phyloP scores from a whole-genome alignment of 92 coral and sea anemone genomes.

The Epizoanthus illoricatus region DNA sequence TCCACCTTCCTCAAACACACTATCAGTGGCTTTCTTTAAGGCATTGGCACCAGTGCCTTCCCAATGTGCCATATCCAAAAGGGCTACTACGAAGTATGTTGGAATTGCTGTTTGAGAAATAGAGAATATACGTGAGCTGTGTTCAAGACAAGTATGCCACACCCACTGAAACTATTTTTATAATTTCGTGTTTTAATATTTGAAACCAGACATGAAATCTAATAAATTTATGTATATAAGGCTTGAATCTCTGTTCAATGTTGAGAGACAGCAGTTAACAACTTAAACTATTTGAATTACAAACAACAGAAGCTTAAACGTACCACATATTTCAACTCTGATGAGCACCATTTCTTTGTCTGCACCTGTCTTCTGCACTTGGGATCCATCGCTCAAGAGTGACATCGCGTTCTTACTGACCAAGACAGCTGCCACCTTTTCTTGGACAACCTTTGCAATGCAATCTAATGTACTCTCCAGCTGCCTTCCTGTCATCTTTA shows the following conservation, averaged over 20 bases:
- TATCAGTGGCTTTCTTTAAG: background rate
- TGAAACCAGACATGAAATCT: too few species aligned
- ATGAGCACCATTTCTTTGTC: conserved; percentile 41
- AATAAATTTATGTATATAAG: too few species aligned
- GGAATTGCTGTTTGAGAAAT: conserved; percentile 9
- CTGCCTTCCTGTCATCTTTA: conserved; percentile 39
- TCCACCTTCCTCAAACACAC: background rate
- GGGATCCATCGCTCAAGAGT: conserved; percentile 31
- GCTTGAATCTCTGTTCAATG: too few species aligned
- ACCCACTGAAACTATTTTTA: too few species aligned
- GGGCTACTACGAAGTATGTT: conserved; percentile 25
- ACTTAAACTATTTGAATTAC: too few species aligned
- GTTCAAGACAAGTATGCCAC: too few species aligned
- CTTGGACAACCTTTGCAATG: conserved; percentile 30
- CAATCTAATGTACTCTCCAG: conserved; percentile 26
- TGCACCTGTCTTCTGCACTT: conserved; percentile 33
- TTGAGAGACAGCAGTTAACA: too few species aligned
- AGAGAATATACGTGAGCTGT: too few species aligned
- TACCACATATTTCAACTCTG: conserved; percentile 27
- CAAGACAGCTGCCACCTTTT: conserved; percentile 37
- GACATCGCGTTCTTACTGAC: conserved; percentile 31
- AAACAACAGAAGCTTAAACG: too few species aligned
- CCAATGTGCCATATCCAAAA: conserved; percentile 17
- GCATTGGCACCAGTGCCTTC: conserved; percentile 40
- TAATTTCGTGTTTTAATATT: too few species aligned